Evolutionary conservation across 2,797 vertebrate genomes (phyloP).

Genomic region (Serranus cabrilla): DNA sequence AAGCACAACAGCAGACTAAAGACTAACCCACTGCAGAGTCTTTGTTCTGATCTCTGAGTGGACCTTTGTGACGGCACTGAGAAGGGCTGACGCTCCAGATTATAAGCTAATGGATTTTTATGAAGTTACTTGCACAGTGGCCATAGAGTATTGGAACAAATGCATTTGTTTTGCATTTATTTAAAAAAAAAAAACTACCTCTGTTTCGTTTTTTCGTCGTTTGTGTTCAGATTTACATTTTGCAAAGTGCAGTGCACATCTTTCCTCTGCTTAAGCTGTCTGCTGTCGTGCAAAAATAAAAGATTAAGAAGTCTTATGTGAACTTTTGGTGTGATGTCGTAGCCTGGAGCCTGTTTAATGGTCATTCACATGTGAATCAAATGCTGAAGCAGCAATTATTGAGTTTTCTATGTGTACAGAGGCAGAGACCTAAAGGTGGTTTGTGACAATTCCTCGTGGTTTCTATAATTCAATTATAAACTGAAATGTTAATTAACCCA

Average conservation of each 20-base stretch:
- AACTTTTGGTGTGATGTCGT: slow-evolving; percentile 52
- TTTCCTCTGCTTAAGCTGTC: slow-evolving; percentile 65
- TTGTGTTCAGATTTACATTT: slow-evolving; percentile 39
- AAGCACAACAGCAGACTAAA: slow-evolving; percentile 30
- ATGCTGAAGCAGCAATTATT: neutral
- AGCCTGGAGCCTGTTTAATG: neutral
- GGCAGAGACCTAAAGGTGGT: neutral
- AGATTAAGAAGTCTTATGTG: slow-evolving; percentile 30
- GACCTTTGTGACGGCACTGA: slow-evolving; percentile 14
- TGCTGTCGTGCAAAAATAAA: slow-evolving; percentile 73
- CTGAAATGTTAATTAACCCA: slow-evolving; percentile 20
- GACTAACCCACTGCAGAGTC: slow-evolving; percentile 17
- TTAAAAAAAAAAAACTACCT: slow-evolving; percentile 62
- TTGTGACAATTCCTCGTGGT: too few species aligned
- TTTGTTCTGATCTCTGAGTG: slow-evolving; percentile 30
- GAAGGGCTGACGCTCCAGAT: slow-evolving; percentile 46
- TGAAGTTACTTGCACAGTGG: slow-evolving; percentile 38
- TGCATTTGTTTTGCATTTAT: slow-evolving; percentile 43
- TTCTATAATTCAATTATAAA: too few species aligned
- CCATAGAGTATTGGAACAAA: slow-evolving; percentile 32
- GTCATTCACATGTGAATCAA: neutral
- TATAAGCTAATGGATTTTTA: slow-evolving; percentile 53
- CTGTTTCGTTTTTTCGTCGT: slow-evolving; percentile 28
- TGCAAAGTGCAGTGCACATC: slow-evolving; percentile 56
- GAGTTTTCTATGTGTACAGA: neutral